phyloP scores from a whole-genome alignment of 2,888 invertebrate genomes.

The Pharmacophagus antenor region DNA sequence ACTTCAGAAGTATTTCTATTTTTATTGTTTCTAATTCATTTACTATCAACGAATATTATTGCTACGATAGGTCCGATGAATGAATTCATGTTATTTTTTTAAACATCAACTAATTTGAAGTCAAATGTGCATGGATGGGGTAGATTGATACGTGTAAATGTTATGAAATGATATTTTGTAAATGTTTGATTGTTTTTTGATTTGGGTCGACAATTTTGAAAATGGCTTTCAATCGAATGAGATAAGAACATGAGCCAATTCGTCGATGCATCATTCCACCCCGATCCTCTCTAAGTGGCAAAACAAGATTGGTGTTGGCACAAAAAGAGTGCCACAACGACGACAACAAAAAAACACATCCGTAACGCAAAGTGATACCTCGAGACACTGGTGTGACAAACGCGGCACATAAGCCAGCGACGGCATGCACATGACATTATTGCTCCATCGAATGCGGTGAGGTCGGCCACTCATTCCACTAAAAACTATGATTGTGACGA shows the following conservation, averaged over 20 bases:
- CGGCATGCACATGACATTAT: constrained; percentile 79
- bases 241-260: constrained; percentile 23
- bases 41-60: neutral
- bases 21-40: neutral
- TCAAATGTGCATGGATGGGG: constrained; percentile 48
- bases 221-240: constrained; percentile 1
- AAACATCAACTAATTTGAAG: constrained; percentile 54
- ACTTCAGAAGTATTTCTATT: constrained; percentile 33
- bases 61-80: constrained; percentile 18
- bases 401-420: constrained; percentile 76
- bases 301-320: constrained; percentile 70
- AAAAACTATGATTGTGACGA: constrained; percentile 70
- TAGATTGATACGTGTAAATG: constrained; percentile 59
- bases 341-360: constrained; percentile 70
- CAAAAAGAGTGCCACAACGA: constrained; percentile 64
- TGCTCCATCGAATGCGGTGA: constrained; percentile 79
- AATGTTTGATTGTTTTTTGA: constrained; percentile 11
- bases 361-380: constrained; percentile 72
- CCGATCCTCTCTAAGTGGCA: constrained; percentile 57
- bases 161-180: constrained; percentile 21
- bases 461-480: constrained; percentile 80
- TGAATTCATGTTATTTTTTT: constrained; percentile 7
- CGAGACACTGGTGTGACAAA: constrained; percentile 70
- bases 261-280: constrained; percentile 64
- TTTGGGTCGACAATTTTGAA: constrained; percentile 8